A percentile compares a stretch with the other conserved stretches of the same genome.
Evolutionary conservation across 1,140 invertebrate genomes (phyloP).

Genomic region (Drosophila chauvacae): DNA sequence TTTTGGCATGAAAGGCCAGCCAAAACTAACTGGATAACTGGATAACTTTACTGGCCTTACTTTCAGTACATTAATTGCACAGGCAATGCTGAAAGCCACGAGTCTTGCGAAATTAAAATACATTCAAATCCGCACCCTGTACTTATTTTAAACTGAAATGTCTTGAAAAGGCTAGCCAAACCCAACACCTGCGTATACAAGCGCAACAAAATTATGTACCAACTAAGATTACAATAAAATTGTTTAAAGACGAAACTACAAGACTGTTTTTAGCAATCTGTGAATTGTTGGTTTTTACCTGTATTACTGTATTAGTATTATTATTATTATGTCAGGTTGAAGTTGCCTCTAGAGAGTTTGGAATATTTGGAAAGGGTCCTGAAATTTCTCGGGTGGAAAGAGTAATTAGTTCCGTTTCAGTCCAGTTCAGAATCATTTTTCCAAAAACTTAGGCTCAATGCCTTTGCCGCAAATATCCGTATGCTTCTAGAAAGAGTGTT

Average conservation of each 20-base stretch:
- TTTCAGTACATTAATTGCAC: conserved; percentile 18
- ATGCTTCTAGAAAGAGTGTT: no score
- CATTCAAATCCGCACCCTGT: not conserved
- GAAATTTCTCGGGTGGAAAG: not conserved
- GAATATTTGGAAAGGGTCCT: not conserved
- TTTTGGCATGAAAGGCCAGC: not conserved
- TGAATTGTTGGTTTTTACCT: no score
- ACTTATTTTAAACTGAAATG: no score
- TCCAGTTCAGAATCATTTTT: not conserved
- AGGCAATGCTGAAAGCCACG: not conserved
- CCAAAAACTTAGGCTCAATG: not conserved
- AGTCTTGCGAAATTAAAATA: not conserved
- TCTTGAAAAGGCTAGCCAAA: no score
- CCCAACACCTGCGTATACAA: no score
- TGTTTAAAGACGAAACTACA: no score
- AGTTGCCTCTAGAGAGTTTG: not conserved
- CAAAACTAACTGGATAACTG: conserved; percentile 14
- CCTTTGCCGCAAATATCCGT: not conserved
- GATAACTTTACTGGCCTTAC: conserved; percentile 1
- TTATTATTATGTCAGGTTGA: no score
- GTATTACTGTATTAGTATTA: no score
- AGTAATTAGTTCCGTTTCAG: not conserved
- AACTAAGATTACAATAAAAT: no score
- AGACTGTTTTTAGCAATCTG: no score
- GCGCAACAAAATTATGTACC: no score